Evolutionary conservation across 2,797 vertebrate genomes (phyloP), one percentile per base, ranked within the genome.

Genomic region (Arrhamphus sclerolepis): DNA sequence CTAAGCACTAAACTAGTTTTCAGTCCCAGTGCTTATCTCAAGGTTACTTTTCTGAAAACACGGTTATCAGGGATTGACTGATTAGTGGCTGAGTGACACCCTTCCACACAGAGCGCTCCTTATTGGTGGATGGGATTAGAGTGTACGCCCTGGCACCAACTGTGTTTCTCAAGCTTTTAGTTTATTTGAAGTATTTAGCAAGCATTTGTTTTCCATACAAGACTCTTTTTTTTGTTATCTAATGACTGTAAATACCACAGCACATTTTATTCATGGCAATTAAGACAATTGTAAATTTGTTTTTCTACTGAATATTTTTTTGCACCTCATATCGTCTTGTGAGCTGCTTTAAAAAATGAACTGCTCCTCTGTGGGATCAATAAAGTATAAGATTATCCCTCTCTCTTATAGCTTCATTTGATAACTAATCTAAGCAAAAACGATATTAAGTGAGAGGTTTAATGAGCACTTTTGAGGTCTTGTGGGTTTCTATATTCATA

Each of bases 401-500:
- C n/a, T n/a, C n/a, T n/a, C n/a, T n/a, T n/a, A n/a, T n/a, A 62
- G 55, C 16, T 11, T 38, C 18, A 18, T 19, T 17, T 46, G 51
- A 68, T 28, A 63, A 55, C 28, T 8, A 17, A 67, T 39, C 21
- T 38, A 46, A 58, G n/a, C 41, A 62, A 80, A 81, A 78, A 34
- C 34, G 72, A 59, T 16, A 54, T 29, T 6, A 46, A 21, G 26
- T 66, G 61, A 42, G 34, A 53, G 13, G 10, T 44, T 56, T 22
- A 57, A 70, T 40, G 14, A 72, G 53, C 19, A 42, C 53, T 66
- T 83, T 79, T 81, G 43, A 81, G 62, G 65, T 54, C 75, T 67
- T 75, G 56, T 0, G 48, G 66, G 75, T 9, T 44, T 14, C 43
- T 18, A n/a, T 57, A 34, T 49, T 19, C 46, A 50, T 55, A 41